Evolutionary conservation across 2,888 invertebrate species (phyloP), one percentile per base, ranked within the genome.

Genomic region (Eulithis prunata): DNA sequence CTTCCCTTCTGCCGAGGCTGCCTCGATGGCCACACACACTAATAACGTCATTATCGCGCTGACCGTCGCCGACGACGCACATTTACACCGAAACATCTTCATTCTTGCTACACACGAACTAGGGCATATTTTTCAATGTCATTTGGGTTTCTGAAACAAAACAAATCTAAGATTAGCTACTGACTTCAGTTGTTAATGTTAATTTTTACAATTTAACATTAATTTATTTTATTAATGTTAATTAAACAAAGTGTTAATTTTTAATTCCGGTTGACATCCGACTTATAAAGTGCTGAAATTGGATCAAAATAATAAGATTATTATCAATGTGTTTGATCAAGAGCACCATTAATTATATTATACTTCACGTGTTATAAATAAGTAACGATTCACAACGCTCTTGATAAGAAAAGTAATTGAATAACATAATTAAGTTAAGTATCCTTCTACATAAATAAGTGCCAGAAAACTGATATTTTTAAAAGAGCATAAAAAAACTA

Each of bases 101-200:
- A 71, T 74, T 73, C 72, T 66, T 72, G 85, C 82, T 81, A 21
- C 68, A 66, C 77, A 56, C 72, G 71, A 82, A 87, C 90, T 87
- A 78, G 82, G 75, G 69, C 91, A 91, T 91, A 82, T 67, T 88
- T 80, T 78, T 76, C 36, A 71, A 43, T 60, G 66, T 68, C 58
- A 59, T 68, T 64, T 58, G 55, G 57, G 66, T 76, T 84, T 83
- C 91, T 91, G 91, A 71, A 91, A 91, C 87, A 88, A 89, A 74
- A 46, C 62, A 76, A 72, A 71, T 47, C 8, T n/a, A 14, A 46
- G n/a, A 41, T 61, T n/a, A 47, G n/a, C n/a, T 13, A 13, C 14
- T 0, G 2, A 11, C 21, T 21, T 14, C 47, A 21, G n/a, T n/a
- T 45, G 45, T 6, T 46, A 41, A 8, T 41, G 10, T 10, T 41